A percentile compares a stretch with the other conserved stretches of the same genome.
Conservation (phyloP, 2,113 vertebrate species). For the Myanophis thanlyinensis region DNA sequence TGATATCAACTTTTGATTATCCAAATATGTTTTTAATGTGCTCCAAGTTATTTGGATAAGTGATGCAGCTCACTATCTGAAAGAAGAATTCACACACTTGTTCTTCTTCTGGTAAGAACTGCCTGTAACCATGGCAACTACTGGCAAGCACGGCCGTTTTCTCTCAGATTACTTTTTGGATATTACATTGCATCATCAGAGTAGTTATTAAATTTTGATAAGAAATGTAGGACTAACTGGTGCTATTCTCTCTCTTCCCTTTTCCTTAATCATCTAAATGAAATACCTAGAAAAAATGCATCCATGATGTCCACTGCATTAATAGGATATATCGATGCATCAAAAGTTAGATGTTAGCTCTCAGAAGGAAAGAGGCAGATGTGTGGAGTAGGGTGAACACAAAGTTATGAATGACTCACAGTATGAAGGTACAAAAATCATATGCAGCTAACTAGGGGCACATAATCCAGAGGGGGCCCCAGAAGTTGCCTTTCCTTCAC, state of each 20-base stretch:
- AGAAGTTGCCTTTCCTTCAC: not conserved
- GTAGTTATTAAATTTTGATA: conserved; percentile 19
- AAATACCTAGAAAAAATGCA: not conserved
- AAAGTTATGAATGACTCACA: not conserved
- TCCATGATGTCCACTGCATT: not conserved
- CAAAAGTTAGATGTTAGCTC: not conserved
- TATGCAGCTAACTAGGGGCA: not conserved
- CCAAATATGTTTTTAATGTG: not conserved
- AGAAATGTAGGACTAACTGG: not conserved
- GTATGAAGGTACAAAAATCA: not conserved
- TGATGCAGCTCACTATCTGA: not conserved
- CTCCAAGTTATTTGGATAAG: conserved; percentile 2
- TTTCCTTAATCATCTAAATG: not conserved
- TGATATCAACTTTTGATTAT: not conserved
- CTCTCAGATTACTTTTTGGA: not conserved
- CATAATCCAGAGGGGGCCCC: not conserved
- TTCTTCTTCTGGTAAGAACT: conserved; percentile 3
- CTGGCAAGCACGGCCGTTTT: not conserved
- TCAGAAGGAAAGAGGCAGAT: not conserved
- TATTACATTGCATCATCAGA: conserved; percentile 14
- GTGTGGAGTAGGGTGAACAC: not conserved
- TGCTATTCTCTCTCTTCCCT: not conserved
- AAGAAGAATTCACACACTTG: conserved; percentile 21
- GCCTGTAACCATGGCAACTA: conserved; percentile 20
- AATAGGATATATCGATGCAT: not conserved